Percentiles rank a stretch among this genome's conserved stretches.
phyloP scores from a whole-genome alignment of 2,888 invertebrate genomes.

The Abrostola triplasia region DNA sequence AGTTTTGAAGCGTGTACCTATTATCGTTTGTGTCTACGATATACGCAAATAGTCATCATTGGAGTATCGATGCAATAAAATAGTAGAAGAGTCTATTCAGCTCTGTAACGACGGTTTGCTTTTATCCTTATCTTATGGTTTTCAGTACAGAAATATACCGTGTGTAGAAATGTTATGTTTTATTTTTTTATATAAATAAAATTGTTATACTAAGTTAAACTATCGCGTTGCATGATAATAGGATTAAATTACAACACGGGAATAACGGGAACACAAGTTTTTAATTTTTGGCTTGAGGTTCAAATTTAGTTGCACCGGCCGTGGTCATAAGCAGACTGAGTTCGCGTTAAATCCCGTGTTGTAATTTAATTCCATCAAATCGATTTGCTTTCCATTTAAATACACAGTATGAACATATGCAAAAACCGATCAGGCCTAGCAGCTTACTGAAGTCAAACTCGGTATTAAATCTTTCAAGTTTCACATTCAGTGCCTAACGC shows the following conservation, averaged over 20 bases:
- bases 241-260: too few species aligned
- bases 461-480: constrained; percentile 50
- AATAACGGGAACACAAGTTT: too few species aligned
- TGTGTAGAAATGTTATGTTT: constrained; percentile 5
- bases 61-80: constrained; percentile 71
- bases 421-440: constrained; percentile 44
- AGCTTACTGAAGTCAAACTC: constrained; percentile 26
- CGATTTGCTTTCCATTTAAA: constrained; percentile 4
- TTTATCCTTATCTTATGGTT: constrained; percentile 76
- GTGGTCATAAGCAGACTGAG: too few species aligned
- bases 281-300: too few species aligned
- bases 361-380: too few species aligned
- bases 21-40: constrained; percentile 56
- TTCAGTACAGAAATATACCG: constrained; percentile 35
- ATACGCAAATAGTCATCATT: constrained; percentile 63
- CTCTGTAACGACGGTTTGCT: constrained; percentile 78
- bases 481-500: constrained; percentile 42
- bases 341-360: too few species aligned
- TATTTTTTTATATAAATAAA: background rate
- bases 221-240: too few species aligned
- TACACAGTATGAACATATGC: constrained; percentile 20
- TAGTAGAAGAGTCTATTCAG: constrained; percentile 72
- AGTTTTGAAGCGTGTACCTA: constrained; percentile 59
- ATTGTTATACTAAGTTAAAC: too few species aligned
- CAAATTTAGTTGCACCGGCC: too few species aligned